These are phyloP conservation scores for Taxidea taxus DNA, from an alignment of 2,113 vertebrate genomes.

Conservation along the genomic window DNA sequence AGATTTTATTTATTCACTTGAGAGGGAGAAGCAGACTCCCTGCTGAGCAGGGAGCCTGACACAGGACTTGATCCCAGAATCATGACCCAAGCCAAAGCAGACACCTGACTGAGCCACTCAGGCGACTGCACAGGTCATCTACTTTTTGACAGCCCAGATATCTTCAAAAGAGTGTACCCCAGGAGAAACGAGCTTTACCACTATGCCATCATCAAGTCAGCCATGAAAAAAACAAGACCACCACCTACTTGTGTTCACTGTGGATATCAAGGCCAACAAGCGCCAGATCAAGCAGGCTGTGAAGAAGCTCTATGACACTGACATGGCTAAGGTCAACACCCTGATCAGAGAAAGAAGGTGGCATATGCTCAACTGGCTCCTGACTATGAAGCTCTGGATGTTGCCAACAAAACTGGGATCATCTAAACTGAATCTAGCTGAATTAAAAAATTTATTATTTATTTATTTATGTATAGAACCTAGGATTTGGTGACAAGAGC, in stretches of 20 bases:
- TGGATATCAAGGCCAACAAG: not conserved
- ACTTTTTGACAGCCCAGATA: not conserved
- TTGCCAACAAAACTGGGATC: not conserved
- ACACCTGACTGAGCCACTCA: not conserved
- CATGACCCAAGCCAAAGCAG: too few relatives aligned
- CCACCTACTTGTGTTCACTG: not conserved
- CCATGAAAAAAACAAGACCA: not conserved
- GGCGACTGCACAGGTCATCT: not conserved
- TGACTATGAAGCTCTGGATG: not conserved
- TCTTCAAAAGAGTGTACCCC: not conserved
- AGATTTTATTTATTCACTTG: not conserved
- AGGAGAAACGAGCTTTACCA: not conserved
- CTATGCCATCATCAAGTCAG: not conserved
- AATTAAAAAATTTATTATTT: too few relatives aligned
- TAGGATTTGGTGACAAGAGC: not conserved
- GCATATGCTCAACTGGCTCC: not conserved
- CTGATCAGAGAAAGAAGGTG: not conserved
- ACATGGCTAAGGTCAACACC: not conserved
- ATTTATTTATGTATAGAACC: too few relatives aligned
- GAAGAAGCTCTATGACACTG: not conserved
- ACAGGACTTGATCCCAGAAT: not conserved
- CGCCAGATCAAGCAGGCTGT: not conserved
- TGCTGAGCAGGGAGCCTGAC: not conserved
- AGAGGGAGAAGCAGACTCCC: not conserved
- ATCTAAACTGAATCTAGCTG: not conserved